Evolutionary conservation across 2,113 vertebrate genomes (phyloP).

Genomic region (Coryphaenoides rupestris): DNA sequence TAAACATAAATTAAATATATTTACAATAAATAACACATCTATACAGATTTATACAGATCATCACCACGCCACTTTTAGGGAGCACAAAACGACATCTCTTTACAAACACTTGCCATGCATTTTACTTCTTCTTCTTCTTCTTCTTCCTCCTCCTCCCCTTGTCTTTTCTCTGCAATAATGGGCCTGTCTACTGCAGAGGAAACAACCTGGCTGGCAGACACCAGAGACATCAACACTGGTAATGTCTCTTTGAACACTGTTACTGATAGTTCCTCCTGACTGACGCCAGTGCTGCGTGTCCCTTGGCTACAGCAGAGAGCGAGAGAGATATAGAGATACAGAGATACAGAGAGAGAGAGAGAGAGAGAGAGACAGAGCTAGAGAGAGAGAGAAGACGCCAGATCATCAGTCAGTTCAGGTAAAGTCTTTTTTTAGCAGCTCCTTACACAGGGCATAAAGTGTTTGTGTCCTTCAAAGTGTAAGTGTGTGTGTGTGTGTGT

Average conservation of each 20-base stretch:
- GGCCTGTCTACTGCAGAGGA: conserved; percentile 48
- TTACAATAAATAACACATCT: conserved; percentile 78
- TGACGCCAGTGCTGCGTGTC: conserved; percentile 42
- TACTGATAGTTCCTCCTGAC: conserved; percentile 40
- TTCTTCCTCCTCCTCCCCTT: conserved; percentile 12
- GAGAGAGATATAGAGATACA: neutral
- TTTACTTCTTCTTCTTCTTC: conserved; percentile 15
- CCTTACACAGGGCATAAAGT: conserved; percentile 41
- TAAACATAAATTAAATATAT: conserved; percentile 77
- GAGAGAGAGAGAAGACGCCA: too few species aligned
- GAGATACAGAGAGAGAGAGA: too few species aligned
- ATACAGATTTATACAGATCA: conserved; percentile 61
- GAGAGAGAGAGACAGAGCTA: neutral
- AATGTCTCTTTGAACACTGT: conserved; percentile 64
- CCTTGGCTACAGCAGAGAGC: conserved; percentile 51
- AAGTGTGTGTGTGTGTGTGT: conserved; percentile 9
- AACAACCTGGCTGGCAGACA: conserved; percentile 45
- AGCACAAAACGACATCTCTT: conserved; percentile 39
- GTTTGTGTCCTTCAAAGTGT: too few species aligned
- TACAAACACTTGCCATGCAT: conserved; percentile 37
- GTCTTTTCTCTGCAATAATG: conserved; percentile 39
- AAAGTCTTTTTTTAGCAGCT: conserved; percentile 56
- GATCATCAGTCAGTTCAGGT: conserved; percentile 31
- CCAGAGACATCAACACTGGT: conserved; percentile 57
- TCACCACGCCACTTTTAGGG: conserved; percentile 43